These are phyloP conservation scores for Nomada ruficornis DNA, from an alignment of 2,888 invertebrate species.

Conservation along the genomic window DNA sequence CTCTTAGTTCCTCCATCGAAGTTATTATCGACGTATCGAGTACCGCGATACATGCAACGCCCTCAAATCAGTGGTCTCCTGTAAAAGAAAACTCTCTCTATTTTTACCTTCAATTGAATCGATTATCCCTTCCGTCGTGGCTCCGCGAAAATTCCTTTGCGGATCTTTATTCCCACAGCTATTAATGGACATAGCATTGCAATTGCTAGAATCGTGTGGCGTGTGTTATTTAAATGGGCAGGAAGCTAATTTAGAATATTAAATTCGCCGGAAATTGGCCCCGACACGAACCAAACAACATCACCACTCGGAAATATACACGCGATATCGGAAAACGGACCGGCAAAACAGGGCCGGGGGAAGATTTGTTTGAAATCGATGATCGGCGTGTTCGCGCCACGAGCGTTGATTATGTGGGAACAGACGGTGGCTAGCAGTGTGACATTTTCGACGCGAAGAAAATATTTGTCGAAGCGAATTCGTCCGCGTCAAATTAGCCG, in stretches of 20 bases:
- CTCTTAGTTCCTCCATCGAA: constrained; percentile 2
- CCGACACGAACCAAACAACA: not conserved
- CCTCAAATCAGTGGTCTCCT: not conserved
- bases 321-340: not conserved
- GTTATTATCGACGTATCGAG: constrained; percentile 55
- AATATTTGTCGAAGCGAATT: constrained; percentile 40
- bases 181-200: too few species aligned
- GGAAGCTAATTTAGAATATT: not conserved
- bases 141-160: too few species aligned
- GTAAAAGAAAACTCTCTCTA: too few species aligned
- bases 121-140: not conserved
- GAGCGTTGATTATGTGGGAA: constrained; percentile 21
- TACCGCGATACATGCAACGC: constrained; percentile 14
- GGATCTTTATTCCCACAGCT: too few species aligned
- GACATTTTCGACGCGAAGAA: constrained; percentile 25
- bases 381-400: not conserved
- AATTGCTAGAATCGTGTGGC: too few species aligned
- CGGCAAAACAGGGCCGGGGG: not conserved
- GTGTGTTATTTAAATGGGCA: not conserved
- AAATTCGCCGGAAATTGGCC: not conserved
- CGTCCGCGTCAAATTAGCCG: constrained; percentile 36
- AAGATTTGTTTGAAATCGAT: constrained; percentile 11
- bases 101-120: not conserved
- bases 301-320: not conserved
- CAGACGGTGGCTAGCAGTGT: not conserved